Evolutionary conservation across 2,113 vertebrate species (phyloP).

Genomic region (Corythaeola cristata): DNA sequence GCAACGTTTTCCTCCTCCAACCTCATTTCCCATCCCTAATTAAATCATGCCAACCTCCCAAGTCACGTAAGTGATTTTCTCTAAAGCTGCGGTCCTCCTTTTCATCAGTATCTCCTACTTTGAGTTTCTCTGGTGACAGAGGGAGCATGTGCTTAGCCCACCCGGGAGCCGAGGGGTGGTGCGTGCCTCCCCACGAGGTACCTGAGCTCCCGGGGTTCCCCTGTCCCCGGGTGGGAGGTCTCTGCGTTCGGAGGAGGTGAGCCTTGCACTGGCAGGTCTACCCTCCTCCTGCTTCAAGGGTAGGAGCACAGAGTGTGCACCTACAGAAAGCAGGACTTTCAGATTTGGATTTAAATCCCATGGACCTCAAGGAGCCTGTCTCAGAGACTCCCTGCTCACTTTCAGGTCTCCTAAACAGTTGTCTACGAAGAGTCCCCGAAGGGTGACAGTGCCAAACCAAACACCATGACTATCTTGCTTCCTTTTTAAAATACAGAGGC

Average conservation of each 20-base stretch:
- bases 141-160: background rate
- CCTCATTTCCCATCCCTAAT: background rate
- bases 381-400: background rate
- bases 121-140: background rate
- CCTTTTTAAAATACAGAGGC: background rate
- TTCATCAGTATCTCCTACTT: background rate
- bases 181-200: background rate
- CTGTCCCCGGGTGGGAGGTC: rapidly evolving
- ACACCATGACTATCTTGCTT: rapidly evolving
- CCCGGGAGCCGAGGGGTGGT: rapidly evolving
- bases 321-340: background rate
- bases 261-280: background rate
- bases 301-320: background rate
- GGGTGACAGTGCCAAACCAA: background rate
- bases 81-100: background rate
- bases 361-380: background rate
- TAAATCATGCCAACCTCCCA: background rate
- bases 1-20: background rate
- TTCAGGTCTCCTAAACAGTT: background rate
- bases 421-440: background rate
- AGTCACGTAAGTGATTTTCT: background rate
- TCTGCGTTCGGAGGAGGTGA: rapidly evolving
- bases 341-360: background rate
- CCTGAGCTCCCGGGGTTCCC: background rate
- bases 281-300: rapidly evolving